phyloP scores from a whole-genome alignment of 1,140 invertebrate species.

The Neodiprion virginianus region DNA sequence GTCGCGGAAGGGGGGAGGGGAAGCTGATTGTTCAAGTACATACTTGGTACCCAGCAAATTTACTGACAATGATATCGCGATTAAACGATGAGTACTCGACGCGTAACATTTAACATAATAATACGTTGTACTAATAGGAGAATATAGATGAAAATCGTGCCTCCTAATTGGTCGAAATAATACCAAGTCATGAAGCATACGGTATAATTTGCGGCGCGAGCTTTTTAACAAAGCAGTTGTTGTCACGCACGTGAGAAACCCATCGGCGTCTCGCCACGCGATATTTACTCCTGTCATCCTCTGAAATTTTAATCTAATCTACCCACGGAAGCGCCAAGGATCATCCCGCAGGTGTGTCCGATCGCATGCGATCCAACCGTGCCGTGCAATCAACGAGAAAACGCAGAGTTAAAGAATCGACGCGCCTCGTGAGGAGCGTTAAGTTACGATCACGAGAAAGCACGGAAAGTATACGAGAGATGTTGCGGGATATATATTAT shows the following conservation, averaged over 20 bases:
- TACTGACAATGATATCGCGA: background rate
- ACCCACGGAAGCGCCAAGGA: background rate
- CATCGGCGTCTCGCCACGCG: background rate
- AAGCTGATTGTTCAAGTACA: background rate
- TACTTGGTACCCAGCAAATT: background rate
- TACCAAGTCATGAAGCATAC: background rate
- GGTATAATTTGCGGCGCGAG: too few species aligned
- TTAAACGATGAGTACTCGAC: background rate
- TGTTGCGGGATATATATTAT: too few species aligned
- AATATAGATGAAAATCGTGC: background rate
- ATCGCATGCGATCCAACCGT: background rate
- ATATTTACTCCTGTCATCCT: background rate
- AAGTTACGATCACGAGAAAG: too few species aligned
- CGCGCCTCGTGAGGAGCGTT: too few species aligned
- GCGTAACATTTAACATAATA: background rate
- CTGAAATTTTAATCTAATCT: constrained; percentile 1
- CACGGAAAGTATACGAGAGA: too few species aligned
- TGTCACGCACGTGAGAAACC: too few species aligned
- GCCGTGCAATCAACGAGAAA: background rate
- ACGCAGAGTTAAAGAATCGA: background rate
- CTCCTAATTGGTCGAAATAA: constrained; percentile 1
- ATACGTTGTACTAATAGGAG: background rate
- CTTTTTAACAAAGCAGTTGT: too few species aligned
- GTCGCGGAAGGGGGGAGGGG: background rate
- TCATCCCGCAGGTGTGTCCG: background rate